A percentile compares a stretch with the other conserved stretches of the same genome.
phyloP scores from a whole-genome alignment of 2,113 vertebrate genomes.

The Erythrocercus mccallii region DNA sequence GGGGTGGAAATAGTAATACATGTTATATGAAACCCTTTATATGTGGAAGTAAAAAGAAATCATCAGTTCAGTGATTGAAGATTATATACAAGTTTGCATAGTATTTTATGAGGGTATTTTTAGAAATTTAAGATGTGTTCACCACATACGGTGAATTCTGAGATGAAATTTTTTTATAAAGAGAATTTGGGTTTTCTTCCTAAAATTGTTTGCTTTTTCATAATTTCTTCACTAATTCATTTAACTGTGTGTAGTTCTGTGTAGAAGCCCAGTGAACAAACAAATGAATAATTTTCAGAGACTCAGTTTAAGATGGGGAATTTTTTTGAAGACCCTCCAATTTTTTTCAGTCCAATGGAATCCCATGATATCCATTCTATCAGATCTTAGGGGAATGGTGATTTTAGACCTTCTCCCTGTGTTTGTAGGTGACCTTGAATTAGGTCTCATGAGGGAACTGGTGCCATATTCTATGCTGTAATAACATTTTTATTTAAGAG shows the following conservation, averaged over 20 bases:
- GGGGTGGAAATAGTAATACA: neutral
- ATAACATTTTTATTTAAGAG: neutral
- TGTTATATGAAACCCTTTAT: neutral
- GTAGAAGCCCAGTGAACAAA: neutral
- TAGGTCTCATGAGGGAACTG: neutral
- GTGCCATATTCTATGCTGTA: neutral
- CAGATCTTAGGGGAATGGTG: neutral
- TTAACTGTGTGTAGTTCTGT: neutral
- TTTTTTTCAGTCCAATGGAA: neutral
- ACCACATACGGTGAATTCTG: neutral
- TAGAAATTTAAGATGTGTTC: neutral
- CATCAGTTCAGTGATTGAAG: neutral
- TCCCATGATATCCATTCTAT: neutral
- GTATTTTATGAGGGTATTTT: neutral
- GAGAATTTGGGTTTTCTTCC: neutral
- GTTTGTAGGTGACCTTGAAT: neutral
- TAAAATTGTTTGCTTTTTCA: neutral
- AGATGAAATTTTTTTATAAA: neutral
- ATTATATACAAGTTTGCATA: slow-evolving; percentile 12
- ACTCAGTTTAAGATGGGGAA: neutral
- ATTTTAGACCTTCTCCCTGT: neutral
- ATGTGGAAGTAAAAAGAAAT: neutral
- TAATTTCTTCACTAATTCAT: neutral
- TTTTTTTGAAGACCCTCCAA: neutral
- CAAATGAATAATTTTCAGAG: neutral